Evolutionary conservation across 2,797 vertebrate species (phyloP), one percentile per base, ranked within the genome.

Genomic region (Centroberyx gerrardi): DNA sequence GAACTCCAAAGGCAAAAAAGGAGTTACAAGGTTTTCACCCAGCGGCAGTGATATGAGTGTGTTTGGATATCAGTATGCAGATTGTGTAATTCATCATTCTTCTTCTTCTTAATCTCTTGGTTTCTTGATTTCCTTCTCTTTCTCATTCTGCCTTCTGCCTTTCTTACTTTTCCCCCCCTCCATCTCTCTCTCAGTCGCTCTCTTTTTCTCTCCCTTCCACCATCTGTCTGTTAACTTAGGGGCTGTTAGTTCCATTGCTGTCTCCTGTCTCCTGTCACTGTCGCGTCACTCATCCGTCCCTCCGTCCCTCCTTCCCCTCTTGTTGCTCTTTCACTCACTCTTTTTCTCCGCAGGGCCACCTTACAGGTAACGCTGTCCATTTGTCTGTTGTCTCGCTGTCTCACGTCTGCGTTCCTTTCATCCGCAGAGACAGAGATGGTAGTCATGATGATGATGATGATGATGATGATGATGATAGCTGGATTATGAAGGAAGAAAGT

Each of bases 341-440:
- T 76, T 17, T 91, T 80, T 85, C 74, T 94, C 87, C 87, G 55
- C 94, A 94, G 94, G 94, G 93, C 93, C 92, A 91, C 92, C 90
- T 85, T 46, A 62, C 92, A 97, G 97, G 97, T 97, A 98, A 96
- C 87, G 87, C 72, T 91, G 76, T 93, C 75, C 90, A 91, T 87
- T 68, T 87, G 76, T 92, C 84, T 78, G 53, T 22, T 12, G 10
- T 62, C 42, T 8, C 17, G 5, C 75, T 60, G 81, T 91, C 82
- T 56, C 12, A 58, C 87, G 65, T 71, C 62, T 70, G 52, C 81
- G 61, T 76, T 70, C 65, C 64, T 70, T 67, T 69, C 86, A 88
- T 84, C 75, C 69, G 69, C 55, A 81, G 53, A 73, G 60, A 85
- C 55, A 81, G 49, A 73, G 60, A 85, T 75, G 53, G 55, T 76